phyloP scores from a whole-genome alignment of 2,113 vertebrate species.

The Nansenia antarctica region DNA sequence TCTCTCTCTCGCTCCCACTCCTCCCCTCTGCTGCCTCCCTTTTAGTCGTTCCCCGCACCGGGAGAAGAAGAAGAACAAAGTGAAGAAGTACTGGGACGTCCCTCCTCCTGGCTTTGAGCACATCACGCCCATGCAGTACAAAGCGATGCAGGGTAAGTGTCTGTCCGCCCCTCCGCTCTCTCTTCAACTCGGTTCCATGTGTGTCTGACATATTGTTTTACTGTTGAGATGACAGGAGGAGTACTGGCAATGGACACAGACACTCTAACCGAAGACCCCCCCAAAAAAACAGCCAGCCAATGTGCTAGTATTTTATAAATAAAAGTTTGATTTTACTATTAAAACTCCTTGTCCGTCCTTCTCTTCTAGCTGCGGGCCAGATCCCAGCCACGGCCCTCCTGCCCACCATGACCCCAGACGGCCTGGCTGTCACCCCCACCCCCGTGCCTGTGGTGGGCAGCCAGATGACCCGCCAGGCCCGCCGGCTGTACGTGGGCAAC shows the following conservation, averaged over 20 bases:
- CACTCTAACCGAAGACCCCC: too few species aligned
- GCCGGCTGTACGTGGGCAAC: conserved; percentile 90
- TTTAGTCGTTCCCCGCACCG: conserved; percentile 85
- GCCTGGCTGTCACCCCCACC: conserved; percentile 87
- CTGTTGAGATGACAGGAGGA: too few species aligned
- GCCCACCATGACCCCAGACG: conserved; percentile 91
- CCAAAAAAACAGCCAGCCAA: too few species aligned
- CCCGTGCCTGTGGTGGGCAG: conserved; percentile 91
- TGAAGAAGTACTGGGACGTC: conserved; percentile 93
- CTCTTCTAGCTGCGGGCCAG: conserved; percentile 85
- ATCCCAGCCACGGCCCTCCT: conserved; percentile 91
- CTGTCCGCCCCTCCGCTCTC: background rate
- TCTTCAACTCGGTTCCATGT: too few species aligned
- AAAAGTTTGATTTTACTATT: too few species aligned
- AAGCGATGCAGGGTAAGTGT: conserved; percentile 90
- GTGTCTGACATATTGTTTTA: too few species aligned
- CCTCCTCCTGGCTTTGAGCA: conserved; percentile 90
- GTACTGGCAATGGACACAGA: too few species aligned
- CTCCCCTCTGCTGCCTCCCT: conserved; percentile 21
- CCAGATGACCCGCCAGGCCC: conserved; percentile 92
- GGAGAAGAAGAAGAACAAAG: conserved; percentile 92
- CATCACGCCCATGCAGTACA: conserved; percentile 95
- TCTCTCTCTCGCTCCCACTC: conserved; percentile 9
- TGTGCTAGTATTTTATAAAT: too few species aligned
- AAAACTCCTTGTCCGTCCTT: too few species aligned